These are phyloP conservation scores for Aspidiotus rigidus DNA, from an alignment of 2,888 invertebrate species.

Conservation along the genomic window DNA sequence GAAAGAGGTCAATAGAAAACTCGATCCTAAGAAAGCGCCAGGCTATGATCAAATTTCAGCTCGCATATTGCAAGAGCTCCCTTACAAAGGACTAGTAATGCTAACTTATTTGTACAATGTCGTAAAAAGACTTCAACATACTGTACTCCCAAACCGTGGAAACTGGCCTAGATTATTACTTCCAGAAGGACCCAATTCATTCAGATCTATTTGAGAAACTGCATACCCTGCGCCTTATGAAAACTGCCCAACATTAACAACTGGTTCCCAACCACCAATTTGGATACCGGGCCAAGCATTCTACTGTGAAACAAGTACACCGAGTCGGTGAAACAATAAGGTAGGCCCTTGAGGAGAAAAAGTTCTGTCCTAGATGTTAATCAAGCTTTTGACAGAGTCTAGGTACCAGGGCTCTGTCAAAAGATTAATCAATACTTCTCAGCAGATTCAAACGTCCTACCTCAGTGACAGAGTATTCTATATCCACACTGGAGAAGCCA, in stretches of 20 bases:
- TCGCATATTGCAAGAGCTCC: too few species aligned
- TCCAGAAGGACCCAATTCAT: too few species aligned
- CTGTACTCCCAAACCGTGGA: too few species aligned
- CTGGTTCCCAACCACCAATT: background rate
- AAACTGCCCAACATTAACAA: background rate
- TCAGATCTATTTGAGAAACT: background rate
- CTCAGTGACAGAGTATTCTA: background rate
- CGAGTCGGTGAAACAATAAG: background rate
- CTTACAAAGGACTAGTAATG: too few species aligned
- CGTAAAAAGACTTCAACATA: too few species aligned
- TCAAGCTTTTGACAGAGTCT: constrained; percentile 11
- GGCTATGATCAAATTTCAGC: too few species aligned
- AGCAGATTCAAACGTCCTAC: background rate
- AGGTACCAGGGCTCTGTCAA: background rate
- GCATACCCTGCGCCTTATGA: background rate
- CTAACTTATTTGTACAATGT: too few species aligned
- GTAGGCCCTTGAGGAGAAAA: background rate
- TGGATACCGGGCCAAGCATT: background rate
- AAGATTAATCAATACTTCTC: background rate
- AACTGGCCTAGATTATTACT: too few species aligned
- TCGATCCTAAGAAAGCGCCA: too few species aligned
- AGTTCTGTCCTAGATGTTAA: background rate
- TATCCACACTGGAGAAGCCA: background rate
- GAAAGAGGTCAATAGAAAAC: too few species aligned
- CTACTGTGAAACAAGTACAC: background rate